Evolutionary conservation across 2,113 vertebrate genomes (phyloP).

Genomic region (Drymodes brunneopygia): DNA sequence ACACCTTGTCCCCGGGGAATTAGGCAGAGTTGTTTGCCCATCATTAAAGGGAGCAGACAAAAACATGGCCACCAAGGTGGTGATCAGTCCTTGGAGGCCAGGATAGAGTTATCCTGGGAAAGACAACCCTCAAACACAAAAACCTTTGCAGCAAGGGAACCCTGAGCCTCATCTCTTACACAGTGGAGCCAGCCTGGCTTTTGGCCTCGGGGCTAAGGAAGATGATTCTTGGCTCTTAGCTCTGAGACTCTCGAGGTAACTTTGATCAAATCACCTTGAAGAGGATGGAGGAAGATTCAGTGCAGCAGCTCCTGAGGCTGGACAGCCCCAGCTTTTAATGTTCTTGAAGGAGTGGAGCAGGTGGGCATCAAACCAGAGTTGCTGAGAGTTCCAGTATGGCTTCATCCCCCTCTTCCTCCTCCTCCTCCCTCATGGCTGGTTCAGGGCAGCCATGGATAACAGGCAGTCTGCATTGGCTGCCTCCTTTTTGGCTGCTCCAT

Average conservation of each 20-base stretch:
- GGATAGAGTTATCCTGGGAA: not conserved
- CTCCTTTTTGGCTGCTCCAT: not conserved
- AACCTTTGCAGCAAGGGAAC: not conserved
- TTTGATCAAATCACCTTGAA: not conserved
- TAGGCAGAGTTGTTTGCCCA: not conserved
- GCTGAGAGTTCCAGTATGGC: accelerated
- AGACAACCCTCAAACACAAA: not conserved
- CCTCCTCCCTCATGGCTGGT: accelerated
- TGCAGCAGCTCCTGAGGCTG: not conserved
- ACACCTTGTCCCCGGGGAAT: not conserved
- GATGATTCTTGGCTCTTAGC: not conserved
- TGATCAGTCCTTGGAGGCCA: not conserved
- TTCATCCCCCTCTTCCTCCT: not conserved
- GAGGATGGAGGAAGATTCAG: not conserved
- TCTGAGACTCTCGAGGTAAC: not conserved
- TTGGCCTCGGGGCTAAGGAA: not conserved
- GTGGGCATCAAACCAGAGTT: accelerated
- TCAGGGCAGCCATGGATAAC: not conserved
- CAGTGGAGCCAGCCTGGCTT: not conserved
- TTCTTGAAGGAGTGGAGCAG: not conserved
- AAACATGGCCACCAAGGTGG: not conserved
- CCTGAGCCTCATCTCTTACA: not conserved
- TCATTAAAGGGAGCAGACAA: not conserved
- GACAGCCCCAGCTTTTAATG: not conserved
- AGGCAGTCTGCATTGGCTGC: not conserved